Evolutionary conservation across 2,797 vertebrate genomes (phyloP).

Genomic region (Silurus lanzhouensis): DNA sequence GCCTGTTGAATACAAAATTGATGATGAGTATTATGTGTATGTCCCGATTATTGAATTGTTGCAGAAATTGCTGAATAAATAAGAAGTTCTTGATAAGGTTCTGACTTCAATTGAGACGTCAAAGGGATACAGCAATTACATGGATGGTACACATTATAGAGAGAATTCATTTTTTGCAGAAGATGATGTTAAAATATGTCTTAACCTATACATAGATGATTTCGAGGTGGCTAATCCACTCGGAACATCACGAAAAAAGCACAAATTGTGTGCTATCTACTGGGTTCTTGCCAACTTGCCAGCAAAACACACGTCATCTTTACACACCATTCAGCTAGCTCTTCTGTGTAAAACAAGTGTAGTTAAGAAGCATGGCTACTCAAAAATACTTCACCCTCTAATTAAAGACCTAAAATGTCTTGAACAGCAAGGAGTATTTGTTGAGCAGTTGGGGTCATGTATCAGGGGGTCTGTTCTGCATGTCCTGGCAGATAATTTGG

Average conservation of each 20-base stretch:
- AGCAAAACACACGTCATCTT: not conserved
- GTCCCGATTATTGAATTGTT: not conserved
- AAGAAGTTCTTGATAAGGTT: not conserved
- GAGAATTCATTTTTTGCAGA: not conserved
- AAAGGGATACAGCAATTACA: not conserved
- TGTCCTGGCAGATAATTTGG: not conserved
- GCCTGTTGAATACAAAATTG: not conserved
- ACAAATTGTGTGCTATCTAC: conserved; percentile 42
- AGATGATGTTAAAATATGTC: not conserved
- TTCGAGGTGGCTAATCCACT: conserved; percentile 38
- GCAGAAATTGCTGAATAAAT: not conserved
- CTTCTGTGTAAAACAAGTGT: conserved; percentile 29
- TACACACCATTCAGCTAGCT: conserved; percentile 45
- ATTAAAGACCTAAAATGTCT: not conserved
- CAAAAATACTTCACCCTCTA: not conserved
- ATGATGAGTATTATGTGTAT: not conserved
- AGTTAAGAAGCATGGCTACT: too few relatives aligned
- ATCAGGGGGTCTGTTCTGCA: conserved; percentile 7
- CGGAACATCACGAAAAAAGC: conserved; percentile 30
- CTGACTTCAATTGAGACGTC: not conserved
- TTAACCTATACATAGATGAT: not conserved
- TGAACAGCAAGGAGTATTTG: conserved; percentile 27
- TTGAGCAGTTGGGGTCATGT: conserved; percentile 27
- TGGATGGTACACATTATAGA: not conserved
- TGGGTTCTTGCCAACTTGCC: conserved; percentile 17